A percentile compares a stretch with the other conserved stretches of the same genome.
Conservation (phyloP, 2,113 vertebrate genomes). For the Aldabrachelys gigantea region DNA sequence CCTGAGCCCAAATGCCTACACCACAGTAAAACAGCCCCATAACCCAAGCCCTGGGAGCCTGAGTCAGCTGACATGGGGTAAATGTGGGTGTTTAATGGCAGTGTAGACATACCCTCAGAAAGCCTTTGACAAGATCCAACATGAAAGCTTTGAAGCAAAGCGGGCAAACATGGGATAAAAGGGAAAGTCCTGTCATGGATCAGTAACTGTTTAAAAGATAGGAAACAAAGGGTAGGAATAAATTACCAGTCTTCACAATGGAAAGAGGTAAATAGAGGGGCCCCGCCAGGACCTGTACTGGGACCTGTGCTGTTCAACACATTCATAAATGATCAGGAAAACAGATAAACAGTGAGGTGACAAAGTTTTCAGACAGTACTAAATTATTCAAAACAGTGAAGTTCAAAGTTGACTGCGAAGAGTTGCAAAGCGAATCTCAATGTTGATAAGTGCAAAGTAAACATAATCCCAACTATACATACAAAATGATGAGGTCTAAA, state of each 20-base stretch:
- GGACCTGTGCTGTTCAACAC: background rate
- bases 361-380: background rate
- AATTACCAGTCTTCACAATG: background rate
- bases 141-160: background rate
- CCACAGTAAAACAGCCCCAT: background rate
- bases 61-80: background rate
- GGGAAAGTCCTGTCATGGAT: background rate
- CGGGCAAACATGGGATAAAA: background rate
- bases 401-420: background rate
- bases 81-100: background rate
- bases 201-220: background rate
- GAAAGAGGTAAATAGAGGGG: background rate
- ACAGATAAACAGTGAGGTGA: background rate
- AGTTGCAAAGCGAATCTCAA: background rate
- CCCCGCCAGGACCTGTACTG: background rate
- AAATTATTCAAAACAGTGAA: background rate
- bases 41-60: background rate
- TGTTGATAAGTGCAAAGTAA: background rate
- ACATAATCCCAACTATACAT: background rate
- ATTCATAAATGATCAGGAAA: background rate
- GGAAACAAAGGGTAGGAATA: background rate
- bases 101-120: background rate
- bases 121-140: background rate
- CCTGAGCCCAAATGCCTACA: background rate
- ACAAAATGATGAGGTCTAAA: background rate